Evolutionary conservation across 2,888 invertebrate species (phyloP), one percentile per base, ranked within the genome.

Genomic region (Apeira syringaria): DNA sequence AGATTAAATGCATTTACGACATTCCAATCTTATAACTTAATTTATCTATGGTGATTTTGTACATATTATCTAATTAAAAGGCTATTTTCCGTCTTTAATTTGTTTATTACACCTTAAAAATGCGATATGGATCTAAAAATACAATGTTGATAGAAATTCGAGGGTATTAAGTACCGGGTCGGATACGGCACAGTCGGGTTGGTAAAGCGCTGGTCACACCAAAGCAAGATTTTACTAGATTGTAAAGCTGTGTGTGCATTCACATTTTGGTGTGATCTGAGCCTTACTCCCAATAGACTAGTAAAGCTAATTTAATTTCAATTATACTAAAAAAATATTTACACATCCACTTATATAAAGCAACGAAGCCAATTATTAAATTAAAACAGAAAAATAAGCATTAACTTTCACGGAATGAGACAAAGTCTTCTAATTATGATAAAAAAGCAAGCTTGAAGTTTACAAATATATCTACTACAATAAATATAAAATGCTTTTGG

Each of bases 51-150:
- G 32, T 42, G 36, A 28, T 59, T 55, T 59, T 60, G 56, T 65
- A 64, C 61, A 64, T 56, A 61, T 59, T 64, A 73, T 72, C 65
- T 53, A 66, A 80, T 70, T 68, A 77, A 80, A 79, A 76, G 59
- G 57, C 68, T 79, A 75, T 77, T 77, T 77, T 79, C 69, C 61
- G 69, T 76, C 73, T 54, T 55, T 57, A 56, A 57, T 44, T 33
- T 48, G 64, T 77, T 76, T 71, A 73, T 74, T 72, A 32, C 50
- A 62, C 50, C 52, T 66, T 67, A 58, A 55, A 64, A 68, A 75
- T 32, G 59, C 42, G 64, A 73, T 67, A 70, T 58, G 50, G 64
- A 45, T 74, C 61, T 62, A 73, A 80, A 81, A 78, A 79, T 78
- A 82, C 68, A 71, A 44, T 50, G 47, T 47, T 59, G 50, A 57